These are phyloP conservation scores for Pimpla rufipes DNA, from an alignment of 2,888 invertebrate species.

Conservation along the genomic window DNA sequence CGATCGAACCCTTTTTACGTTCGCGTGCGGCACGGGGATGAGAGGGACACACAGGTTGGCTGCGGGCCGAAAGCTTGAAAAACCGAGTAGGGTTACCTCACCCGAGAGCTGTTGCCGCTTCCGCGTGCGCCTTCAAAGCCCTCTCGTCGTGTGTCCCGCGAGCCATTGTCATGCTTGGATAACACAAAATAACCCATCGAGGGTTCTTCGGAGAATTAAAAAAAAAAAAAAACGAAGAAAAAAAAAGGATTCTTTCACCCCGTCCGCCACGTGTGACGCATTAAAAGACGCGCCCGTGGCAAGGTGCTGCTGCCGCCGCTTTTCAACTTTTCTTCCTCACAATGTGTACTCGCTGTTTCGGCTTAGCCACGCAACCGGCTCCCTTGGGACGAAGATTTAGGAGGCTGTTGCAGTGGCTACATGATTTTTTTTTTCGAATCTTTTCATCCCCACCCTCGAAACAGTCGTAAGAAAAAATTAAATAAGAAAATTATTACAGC, in stretches of 20 bases:
- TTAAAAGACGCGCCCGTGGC: constrained; percentile 81
- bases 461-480: too few relatives aligned
- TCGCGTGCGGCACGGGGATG: constrained; percentile 70
- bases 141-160: constrained; percentile 70
- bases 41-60: constrained; percentile 63
- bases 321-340: constrained; percentile 7
- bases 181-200: constrained; percentile 69
- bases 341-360: constrained; percentile 2
- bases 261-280: constrained; percentile 82
- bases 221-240: constrained; percentile 43
- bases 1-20: constrained; percentile 70
- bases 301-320: constrained; percentile 78
- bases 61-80: constrained; percentile 44
- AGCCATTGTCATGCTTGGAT: constrained; percentile 64
- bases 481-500: too few relatives aligned
- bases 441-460: too few relatives aligned
- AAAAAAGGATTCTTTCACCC: constrained; percentile 68
- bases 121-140: constrained; percentile 55
- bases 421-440: not conserved
- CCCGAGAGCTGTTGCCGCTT: constrained; percentile 39
- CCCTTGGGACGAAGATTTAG: not conserved
- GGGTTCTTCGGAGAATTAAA: constrained; percentile 59
- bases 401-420: not conserved
- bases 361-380: not conserved
- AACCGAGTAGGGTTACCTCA: constrained; percentile 41